phyloP scores from a whole-genome alignment of 2,797 vertebrate species.

The Huso huso region DNA sequence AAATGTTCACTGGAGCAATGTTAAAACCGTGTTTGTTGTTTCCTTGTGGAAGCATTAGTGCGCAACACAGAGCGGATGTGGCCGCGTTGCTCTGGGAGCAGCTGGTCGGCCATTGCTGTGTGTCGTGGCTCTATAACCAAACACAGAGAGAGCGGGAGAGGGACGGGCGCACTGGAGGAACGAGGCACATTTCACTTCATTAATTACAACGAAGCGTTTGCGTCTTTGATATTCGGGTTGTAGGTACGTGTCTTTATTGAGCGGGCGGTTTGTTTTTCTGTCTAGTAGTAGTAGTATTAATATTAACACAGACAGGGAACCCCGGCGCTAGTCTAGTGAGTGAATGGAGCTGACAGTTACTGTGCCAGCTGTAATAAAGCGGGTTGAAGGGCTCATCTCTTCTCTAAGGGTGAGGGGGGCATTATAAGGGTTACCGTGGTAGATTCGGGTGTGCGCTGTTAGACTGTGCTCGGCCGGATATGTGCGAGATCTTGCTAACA shows the following conservation, averaged over 20 bases:
- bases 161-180: slow-evolving; percentile 33
- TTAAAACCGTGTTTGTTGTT: slow-evolving; percentile 1
- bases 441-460: not conserved
- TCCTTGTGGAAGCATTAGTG: slow-evolving; percentile 35
- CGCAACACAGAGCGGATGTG: slow-evolving; percentile 61
- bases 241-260: slow-evolving; percentile 40
- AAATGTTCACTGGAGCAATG: not conserved
- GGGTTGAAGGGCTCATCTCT: not conserved
- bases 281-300: not conserved
- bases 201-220: slow-evolving; percentile 26
- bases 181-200: slow-evolving; percentile 38
- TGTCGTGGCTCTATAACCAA: slow-evolving; percentile 69
- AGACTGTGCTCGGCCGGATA: too few species aligned
- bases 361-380: not conserved
- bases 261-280: not conserved
- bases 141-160: slow-evolving; percentile 45
- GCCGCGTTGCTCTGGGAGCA: slow-evolving; percentile 40
- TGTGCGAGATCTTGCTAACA: too few species aligned
- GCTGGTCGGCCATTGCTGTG: slow-evolving; percentile 64
- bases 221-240: slow-evolving; percentile 36
- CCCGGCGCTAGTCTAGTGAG: not conserved
- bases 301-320: not conserved
- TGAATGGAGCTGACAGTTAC: not conserved
- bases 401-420: not conserved
- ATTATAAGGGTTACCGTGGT: not conserved